A percentile compares a stretch with the other conserved stretches of the same genome.
Conservation (phyloP, 2,888 invertebrate species). For the Ophonus ardosiacus region DNA sequence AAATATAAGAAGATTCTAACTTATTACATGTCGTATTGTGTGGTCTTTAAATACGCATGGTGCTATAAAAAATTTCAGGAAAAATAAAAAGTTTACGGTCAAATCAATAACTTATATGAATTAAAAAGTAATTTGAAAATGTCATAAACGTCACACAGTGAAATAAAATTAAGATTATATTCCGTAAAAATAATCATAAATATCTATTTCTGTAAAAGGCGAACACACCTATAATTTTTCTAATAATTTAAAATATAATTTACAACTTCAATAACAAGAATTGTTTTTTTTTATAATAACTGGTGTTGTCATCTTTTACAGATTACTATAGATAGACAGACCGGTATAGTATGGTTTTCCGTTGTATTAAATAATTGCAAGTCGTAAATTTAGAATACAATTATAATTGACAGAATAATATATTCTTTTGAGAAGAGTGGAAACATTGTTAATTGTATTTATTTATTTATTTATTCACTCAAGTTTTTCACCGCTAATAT, state of each 20-base stretch:
- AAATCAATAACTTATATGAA: conserved; percentile 58
- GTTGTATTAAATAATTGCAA: background rate
- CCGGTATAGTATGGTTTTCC: background rate
- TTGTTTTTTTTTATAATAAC: conserved; percentile 40
- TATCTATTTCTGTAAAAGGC: conserved; percentile 11
- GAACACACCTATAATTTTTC: conserved; percentile 52
- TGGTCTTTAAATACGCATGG: background rate
- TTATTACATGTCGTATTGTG: background rate
- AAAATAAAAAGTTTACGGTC: background rate
- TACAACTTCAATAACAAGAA: conserved; percentile 41
- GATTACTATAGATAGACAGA: background rate
- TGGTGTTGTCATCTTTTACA: conserved; percentile 8
- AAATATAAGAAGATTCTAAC: too few relatives aligned
- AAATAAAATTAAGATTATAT: conserved; percentile 51
- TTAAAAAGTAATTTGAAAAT: conserved; percentile 61
- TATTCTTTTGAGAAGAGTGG: background rate
- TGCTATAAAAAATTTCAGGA: background rate
- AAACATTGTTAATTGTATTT: conserved; percentile 22
- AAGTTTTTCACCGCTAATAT: conserved; percentile 1
- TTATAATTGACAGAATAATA: conserved; percentile 25
- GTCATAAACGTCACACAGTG: conserved; percentile 52
- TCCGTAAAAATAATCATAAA: conserved; percentile 32
- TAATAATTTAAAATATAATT: conserved; percentile 55
- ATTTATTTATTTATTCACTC: conserved; percentile 2
- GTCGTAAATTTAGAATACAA: background rate